Conservation (phyloP, 2,113 vertebrate genomes). For the Hemibagrus wyckioides region DNA sequence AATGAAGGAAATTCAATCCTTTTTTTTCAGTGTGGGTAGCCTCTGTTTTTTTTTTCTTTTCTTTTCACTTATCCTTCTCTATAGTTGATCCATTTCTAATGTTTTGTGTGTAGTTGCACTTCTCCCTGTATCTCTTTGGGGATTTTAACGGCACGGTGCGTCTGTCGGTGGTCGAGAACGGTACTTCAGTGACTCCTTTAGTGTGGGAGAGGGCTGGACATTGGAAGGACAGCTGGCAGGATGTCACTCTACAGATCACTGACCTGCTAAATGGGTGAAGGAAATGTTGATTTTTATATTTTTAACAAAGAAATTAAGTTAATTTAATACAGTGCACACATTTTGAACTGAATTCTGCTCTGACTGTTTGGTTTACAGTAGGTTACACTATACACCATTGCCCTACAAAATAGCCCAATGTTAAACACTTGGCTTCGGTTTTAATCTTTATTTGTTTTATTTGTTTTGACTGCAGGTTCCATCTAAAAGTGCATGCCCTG, state of each 20-base stretch:
- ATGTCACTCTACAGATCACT: conserved; percentile 76
- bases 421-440: background rate
- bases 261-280: conserved; percentile 72
- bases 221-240: conserved; percentile 79
- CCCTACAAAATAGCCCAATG: no score
- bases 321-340: background rate
- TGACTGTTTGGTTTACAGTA: background rate
- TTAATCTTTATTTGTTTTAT: background rate
- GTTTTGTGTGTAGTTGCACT: conserved; percentile 73
- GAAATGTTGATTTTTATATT: conserved; percentile 35
- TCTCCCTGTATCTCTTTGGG: conserved; percentile 80
- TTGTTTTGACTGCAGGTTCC: conserved; percentile 73
- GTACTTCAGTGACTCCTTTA: conserved; percentile 49
- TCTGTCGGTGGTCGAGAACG: conserved; percentile 74
- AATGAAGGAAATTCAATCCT: no score
- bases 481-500: conserved; percentile 74
- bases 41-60: background rate
- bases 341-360: background rate
- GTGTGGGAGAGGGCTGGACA: conserved; percentile 77
- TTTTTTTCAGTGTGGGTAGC: no score
- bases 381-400: no score
- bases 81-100: background rate
- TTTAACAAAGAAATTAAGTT: background rate
- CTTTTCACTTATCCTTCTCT: background rate
- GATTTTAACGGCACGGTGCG: conserved; percentile 81